Base-by-base conservation (phyloP, 2,113 vertebrate species). In the Delphinus delphis region DNA sequence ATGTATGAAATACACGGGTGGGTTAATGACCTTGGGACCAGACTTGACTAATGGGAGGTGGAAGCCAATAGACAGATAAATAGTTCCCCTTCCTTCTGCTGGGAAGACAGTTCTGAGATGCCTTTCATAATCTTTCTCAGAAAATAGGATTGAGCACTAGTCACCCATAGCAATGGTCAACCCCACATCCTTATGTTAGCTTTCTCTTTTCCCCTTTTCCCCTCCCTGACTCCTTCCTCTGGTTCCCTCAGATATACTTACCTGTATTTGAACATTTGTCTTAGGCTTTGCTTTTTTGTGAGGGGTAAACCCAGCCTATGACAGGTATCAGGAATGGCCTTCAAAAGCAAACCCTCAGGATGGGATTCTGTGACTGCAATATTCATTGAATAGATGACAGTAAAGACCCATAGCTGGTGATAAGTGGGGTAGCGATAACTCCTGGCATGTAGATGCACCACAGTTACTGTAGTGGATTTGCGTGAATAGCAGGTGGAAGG, bases 171-270 rank as follows among this genome's bases (percentile, higher is more conserved):
- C 2, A 70, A 38, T 76, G 55, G 25, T 33, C 14, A 92, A 23
- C 53, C 76, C 55, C 80, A 50, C 0, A 33, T 53, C 73, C 65
- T 70, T 76, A 85, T 10, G 33, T 85, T 81, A 92, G 47, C 33
- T 88, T 89, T 76, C 50, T 71, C 70, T 84, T 74, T 85, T 44
- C 62, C 15, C 63, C 6, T 60, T 74, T 93, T 38, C 67, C 8
- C 53, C 5, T 89, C 12, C 4, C 8, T 2, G 13, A 13, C 47
- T 26, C 23, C 10, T 95, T 44, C 23, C 65, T 95, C 25, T 74
- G 38, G n/a, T 62, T 96, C 60, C 18, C 15, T 93, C 53, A 87
- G 93, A 93, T 82, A 90, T 73, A 80, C 25, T 84, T 70, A 85
- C 23, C n/a, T n/a, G 8, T 79, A 73, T 74, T 26, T 82, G 67